Evolutionary conservation across 2,797 vertebrate genomes (phyloP).

Genomic region (Trematomus bernacchii): DNA sequence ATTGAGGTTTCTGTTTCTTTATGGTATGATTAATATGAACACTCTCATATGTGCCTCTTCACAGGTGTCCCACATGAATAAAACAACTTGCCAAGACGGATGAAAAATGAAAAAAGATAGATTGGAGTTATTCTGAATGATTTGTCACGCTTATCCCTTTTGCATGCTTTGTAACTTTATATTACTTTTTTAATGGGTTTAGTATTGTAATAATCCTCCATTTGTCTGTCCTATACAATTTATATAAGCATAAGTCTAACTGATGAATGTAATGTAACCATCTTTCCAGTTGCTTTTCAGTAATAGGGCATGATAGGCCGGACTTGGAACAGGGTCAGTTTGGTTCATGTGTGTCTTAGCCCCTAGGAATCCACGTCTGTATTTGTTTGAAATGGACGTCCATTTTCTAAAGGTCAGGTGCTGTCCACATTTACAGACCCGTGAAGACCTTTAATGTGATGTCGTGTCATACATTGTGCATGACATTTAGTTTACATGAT

Average conservation of each 20-base stretch:
- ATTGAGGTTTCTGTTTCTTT: constrained; percentile 8
- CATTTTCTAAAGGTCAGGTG: constrained; percentile 10
- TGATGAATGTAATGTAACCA: constrained; percentile 13
- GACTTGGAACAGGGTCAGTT: background rate
- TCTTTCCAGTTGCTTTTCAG: background rate
- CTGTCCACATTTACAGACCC: constrained; percentile 30
- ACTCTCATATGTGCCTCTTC: background rate
- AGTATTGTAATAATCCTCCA: background rate
- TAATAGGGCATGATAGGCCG: accelerated
- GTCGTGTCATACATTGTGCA: background rate
- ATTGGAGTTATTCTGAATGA: constrained; percentile 29
- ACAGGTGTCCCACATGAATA: constrained; percentile 4
- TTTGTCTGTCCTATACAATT: background rate
- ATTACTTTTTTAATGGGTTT: constrained; percentile 17
- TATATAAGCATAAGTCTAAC: background rate
- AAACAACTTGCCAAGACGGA: constrained; percentile 26
- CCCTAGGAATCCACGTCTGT: background rate
- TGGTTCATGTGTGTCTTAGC: background rate
- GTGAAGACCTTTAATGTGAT: constrained; percentile 26
- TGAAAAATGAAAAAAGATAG: constrained; percentile 10
- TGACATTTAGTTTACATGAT: constrained; percentile 24
- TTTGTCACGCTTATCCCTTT: constrained; percentile 23
- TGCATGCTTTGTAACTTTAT: constrained; percentile 6
- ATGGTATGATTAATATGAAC: constrained; percentile 3
- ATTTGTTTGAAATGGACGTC: constrained; percentile 19